These are phyloP conservation scores for Myripristis jacobus DNA, from an alignment of 2,797 vertebrate species.

Conservation along the genomic window DNA sequence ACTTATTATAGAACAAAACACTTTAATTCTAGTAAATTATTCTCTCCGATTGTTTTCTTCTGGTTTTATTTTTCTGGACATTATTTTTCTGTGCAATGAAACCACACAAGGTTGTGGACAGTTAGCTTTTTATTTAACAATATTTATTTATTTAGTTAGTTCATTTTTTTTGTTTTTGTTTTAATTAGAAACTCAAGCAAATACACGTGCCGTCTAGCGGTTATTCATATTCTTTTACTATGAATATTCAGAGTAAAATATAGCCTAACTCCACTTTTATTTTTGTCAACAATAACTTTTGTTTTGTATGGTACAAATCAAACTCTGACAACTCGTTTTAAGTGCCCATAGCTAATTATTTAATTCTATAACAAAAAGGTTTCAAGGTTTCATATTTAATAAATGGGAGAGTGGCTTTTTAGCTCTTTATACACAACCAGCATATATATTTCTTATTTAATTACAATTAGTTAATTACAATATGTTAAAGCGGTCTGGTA, in stretches of 20 bases:
- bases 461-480: not conserved
- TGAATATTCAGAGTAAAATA: not conserved
- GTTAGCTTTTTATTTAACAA: not conserved
- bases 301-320: not conserved
- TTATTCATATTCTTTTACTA: not conserved
- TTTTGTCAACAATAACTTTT: slow-evolving; percentile 4
- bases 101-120: not conserved
- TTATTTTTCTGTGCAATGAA: slow-evolving; percentile 8
- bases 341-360: not conserved
- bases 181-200: not conserved
- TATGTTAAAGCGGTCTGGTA: slow-evolving; percentile 9
- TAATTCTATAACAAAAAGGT: not conserved
- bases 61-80: not conserved
- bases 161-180: not conserved
- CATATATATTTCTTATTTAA: slow-evolving; percentile 7
- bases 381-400: slow-evolving; percentile 14
- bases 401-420: not conserved
- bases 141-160: no score
- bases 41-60: not conserved
- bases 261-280: not conserved
- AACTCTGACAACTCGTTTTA: slow-evolving; percentile 9
- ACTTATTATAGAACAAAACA: not conserved
- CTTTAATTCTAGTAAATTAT: slow-evolving; percentile 10
- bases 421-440: not conserved
- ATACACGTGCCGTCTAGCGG: not conserved